These are phyloP conservation scores for Sylvicola fuscatus DNA, from an alignment of 2,888 invertebrate species.

Conservation along the genomic window DNA sequence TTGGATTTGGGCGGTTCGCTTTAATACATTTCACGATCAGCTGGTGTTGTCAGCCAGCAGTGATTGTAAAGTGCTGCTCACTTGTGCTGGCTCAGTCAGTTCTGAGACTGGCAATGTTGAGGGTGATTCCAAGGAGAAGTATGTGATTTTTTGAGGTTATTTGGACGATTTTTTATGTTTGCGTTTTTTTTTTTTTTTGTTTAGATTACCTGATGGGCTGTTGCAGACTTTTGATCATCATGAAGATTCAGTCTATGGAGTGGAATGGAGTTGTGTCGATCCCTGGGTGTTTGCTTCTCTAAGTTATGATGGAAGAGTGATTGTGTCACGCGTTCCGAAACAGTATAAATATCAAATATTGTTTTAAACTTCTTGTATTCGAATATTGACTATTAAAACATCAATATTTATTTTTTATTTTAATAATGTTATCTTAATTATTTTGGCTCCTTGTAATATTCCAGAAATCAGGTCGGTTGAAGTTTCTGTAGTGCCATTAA, in stretches of 20 bases:
- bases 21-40: slow-evolving; percentile 95
- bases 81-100: slow-evolving; percentile 71
- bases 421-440: too few relatives aligned
- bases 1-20: slow-evolving; percentile 89
- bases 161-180: too few relatives aligned
- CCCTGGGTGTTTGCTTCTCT: slow-evolving; percentile 99
- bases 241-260: slow-evolving; percentile 94
- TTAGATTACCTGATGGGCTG: slow-evolving; percentile 58
- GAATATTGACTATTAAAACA: too few relatives aligned
- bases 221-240: slow-evolving; percentile 88
- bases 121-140: slow-evolving; percentile 26
- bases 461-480: too few relatives aligned
- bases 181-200: slow-evolving; percentile 8
- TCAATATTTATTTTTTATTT: too few relatives aligned
- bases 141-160: slow-evolving; percentile 8
- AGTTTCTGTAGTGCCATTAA: too few relatives aligned
- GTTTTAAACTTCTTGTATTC: slow-evolving; percentile 29
- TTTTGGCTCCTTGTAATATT: too few relatives aligned
- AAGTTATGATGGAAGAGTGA: slow-evolving; percentile 89
- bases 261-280: slow-evolving; percentile 93
- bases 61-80: slow-evolving; percentile 78
- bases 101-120: slow-evolving; percentile 43
- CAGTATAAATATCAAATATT: slow-evolving; percentile 87
- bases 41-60: slow-evolving; percentile 83
- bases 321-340: slow-evolving; percentile 83